Evolutionary conservation across 2,888 invertebrate genomes (phyloP), one percentile per base, ranked within the genome.

Genomic region (Congeria kusceri): DNA sequence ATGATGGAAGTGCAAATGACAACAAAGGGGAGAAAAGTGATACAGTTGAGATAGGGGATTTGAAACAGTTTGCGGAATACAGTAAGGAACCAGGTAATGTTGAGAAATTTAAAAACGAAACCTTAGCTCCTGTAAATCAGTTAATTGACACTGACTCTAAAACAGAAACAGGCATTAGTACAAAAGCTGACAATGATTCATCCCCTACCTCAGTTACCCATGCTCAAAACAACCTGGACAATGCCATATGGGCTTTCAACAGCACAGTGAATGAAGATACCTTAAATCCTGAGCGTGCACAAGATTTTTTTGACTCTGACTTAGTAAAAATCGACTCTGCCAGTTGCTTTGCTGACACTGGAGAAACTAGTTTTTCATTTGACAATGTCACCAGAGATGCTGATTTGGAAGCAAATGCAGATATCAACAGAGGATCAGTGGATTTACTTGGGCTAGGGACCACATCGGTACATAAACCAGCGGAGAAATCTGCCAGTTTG

Each of bases 401-500:
- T 53, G 1, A 53, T 2, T 23, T 9, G 5, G 53, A 53, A 9
- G 53, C 20, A 3, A 53, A 53, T 11, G 3, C 23, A 20, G 53
- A 53, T 9, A 53, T 20, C 11, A 9, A 53, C 1, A 53, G 11
- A n/a, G 9, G 25, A 53, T 39, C 39, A 39, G 53, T 23, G 25
- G 53, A 53, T 53, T 25, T 53, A 23, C 25, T 53, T 23, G 53
- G 53, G n/a, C 7, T 53, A 23, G 25, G 53, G 20, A 53, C 53
- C 23, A 23, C 11, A 18, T 23, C 53, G 7, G 53, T 53, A 13
- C 62, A 71, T 39, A 70, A 76, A 15, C 70, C 65, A n/a, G 64
- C 79, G 1, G 69, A 67, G 25, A 83, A 83, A 61, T 79, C 79
- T 20, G 71, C 76, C 9, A 83, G 83, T 61, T 58, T 83, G 15